phyloP scores from a whole-genome alignment of 2,888 invertebrate species.

The Abrostola triplasia region DNA sequence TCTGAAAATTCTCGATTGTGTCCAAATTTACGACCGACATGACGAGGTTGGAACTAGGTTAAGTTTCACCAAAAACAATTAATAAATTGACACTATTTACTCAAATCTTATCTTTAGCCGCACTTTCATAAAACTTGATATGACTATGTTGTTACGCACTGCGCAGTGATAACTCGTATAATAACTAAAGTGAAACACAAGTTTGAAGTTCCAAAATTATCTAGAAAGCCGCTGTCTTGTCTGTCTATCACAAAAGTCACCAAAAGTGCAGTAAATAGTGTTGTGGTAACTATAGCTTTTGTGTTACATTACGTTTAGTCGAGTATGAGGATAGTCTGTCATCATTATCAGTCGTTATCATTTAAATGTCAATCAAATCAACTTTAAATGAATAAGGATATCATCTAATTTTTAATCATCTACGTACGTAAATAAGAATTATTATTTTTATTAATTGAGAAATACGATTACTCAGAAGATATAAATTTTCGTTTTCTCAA shows the following conservation, averaged over 20 bases:
- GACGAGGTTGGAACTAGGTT: slow-evolving; percentile 65
- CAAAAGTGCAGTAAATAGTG: background rate
- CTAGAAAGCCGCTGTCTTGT: slow-evolving; percentile 19
- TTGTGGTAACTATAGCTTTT: background rate
- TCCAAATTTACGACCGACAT: slow-evolving; percentile 88
- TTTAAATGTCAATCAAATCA: too few species aligned
- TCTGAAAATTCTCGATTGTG: slow-evolving; percentile 84
- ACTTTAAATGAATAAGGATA: too few species aligned
- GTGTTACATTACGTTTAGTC: too few species aligned
- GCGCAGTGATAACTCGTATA: background rate
- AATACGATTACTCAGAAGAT: too few species aligned
- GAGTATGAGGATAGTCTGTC: too few species aligned
- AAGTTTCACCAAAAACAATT: slow-evolving; percentile 36
- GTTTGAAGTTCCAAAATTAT: slow-evolving; percentile 24
- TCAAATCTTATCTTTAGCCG: slow-evolving; percentile 9
- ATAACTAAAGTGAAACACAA: slow-evolving; percentile 1
- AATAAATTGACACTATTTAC: slow-evolving; percentile 13
- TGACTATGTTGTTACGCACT: slow-evolving; percentile 3
- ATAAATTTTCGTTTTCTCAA: too few species aligned
- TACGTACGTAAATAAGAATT: too few species aligned
- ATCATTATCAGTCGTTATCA: too few species aligned
- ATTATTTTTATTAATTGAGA: too few species aligned
- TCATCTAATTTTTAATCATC: too few species aligned
- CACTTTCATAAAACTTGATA: slow-evolving; percentile 11
- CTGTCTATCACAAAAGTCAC: background rate